A percentile compares a stretch with the other conserved stretches of the same genome.
Conservation (phyloP, 2,113 vertebrate species). For the human region DNA sequence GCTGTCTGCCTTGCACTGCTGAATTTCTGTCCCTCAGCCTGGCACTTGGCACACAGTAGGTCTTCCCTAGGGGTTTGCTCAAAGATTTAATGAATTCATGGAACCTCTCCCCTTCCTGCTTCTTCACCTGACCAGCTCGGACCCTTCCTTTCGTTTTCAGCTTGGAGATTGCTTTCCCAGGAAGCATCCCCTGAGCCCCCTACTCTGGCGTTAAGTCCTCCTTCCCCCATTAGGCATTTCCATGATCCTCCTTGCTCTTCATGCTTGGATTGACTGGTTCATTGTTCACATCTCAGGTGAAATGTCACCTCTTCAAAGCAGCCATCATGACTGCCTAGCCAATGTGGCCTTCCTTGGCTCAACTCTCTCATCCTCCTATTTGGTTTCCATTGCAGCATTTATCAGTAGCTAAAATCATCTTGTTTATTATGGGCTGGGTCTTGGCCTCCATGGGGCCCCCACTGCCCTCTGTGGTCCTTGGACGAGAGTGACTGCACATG, state of each 20-base stretch:
- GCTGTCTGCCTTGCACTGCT: rapidly evolving
- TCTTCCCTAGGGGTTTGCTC: background rate
- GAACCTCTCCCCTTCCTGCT: background rate
- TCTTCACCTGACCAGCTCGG: too few relatives aligned
- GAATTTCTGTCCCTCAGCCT: background rate
- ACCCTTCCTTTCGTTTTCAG: background rate
- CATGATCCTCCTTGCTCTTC: background rate
- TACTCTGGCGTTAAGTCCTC: background rate
- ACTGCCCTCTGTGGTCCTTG: rapidly evolving
- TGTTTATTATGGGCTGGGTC: background rate
- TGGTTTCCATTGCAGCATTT: background rate
- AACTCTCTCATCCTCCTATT: background rate
- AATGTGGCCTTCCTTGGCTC: background rate
- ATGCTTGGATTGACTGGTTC: background rate
- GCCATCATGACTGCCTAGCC: background rate
- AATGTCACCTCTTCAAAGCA: background rate
- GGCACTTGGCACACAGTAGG: background rate
- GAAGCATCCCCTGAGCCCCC: background rate
- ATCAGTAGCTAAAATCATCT: background rate
- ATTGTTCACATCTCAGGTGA: background rate
- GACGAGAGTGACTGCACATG: background rate
- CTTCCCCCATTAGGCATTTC: background rate
- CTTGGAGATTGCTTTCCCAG: background rate
- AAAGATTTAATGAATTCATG: background rate
- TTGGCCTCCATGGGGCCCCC: background rate